Conservation (phyloP, 1,140 invertebrate genomes). For the Notospermus geniculatus region DNA sequence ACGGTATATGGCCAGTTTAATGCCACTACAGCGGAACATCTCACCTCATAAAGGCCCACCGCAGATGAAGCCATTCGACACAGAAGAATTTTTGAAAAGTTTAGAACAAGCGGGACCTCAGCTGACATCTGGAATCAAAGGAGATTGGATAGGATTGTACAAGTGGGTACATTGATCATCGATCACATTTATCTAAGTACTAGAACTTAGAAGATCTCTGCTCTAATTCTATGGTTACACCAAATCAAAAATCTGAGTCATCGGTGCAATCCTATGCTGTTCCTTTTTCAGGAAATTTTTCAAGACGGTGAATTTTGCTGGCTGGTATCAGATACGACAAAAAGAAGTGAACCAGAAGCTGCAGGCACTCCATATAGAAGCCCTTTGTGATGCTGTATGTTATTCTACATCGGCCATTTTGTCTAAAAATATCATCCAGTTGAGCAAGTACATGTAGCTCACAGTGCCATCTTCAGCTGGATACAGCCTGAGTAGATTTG, state of each 20-base stretch:
- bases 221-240: background rate
- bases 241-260: background rate
- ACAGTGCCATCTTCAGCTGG: no score
- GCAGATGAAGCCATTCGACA: slow-evolving; percentile 86
- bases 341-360: slow-evolving; percentile 84
- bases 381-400: slow-evolving; percentile 78
- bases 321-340: slow-evolving; percentile 88
- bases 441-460: no score
- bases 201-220: background rate
- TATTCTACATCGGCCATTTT: no score
- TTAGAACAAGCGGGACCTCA: slow-evolving; percentile 89
- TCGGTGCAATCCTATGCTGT: background rate
- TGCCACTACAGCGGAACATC: slow-evolving; percentile 96
- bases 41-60: slow-evolving; percentile 94
- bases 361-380: slow-evolving; percentile 86
- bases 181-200: background rate
- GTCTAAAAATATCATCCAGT: no score
- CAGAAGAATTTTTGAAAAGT: slow-evolving; percentile 89
- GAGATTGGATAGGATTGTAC: slow-evolving; percentile 94
- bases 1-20: slow-evolving; percentile 92
- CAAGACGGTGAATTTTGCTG: slow-evolving; percentile 86
- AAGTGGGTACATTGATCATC: slow-evolving; percentile 56
- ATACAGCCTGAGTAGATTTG: no score
- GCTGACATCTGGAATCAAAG: slow-evolving; percentile 89
- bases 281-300: slow-evolving; percentile 67